Conservation (phyloP, 2,113 vertebrate species). For the Isichthys henryi region DNA sequence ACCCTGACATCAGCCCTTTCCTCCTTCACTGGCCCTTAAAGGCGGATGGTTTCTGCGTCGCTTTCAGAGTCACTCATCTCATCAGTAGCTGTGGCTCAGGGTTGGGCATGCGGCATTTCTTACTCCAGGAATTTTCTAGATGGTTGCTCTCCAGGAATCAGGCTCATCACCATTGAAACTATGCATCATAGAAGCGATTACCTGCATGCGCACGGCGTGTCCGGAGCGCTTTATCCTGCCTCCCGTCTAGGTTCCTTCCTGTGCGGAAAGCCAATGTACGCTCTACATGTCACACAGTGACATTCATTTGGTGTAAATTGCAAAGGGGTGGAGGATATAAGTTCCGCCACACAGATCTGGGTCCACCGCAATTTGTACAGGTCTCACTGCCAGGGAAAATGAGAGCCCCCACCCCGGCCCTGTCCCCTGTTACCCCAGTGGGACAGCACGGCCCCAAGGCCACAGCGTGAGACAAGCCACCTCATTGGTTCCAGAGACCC, state of each 20-base stretch:
- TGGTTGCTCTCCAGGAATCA: neutral
- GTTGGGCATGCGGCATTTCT: neutral
- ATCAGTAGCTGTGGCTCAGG: neutral
- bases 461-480: neutral
- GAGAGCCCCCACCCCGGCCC: neutral
- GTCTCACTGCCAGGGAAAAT: neutral
- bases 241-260: neutral
- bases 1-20: neutral
- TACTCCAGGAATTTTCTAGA: neutral
- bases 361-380: neutral
- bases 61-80: neutral
- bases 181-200: neutral
- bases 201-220: neutral
- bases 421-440: neutral
- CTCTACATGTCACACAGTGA: neutral
- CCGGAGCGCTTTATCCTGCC: neutral
- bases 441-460: neutral
- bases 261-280: neutral
- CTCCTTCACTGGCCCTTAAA: neutral
- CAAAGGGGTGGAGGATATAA: neutral
- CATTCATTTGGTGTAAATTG: neutral
- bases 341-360: neutral
- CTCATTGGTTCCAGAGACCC: neutral
- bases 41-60: neutral
- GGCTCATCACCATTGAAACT: neutral